Evolutionary conservation across 2,113 vertebrate genomes (phyloP), one percentile per base, ranked within the genome.

Genomic region (Mesoclemmys tuberculata): DNA sequence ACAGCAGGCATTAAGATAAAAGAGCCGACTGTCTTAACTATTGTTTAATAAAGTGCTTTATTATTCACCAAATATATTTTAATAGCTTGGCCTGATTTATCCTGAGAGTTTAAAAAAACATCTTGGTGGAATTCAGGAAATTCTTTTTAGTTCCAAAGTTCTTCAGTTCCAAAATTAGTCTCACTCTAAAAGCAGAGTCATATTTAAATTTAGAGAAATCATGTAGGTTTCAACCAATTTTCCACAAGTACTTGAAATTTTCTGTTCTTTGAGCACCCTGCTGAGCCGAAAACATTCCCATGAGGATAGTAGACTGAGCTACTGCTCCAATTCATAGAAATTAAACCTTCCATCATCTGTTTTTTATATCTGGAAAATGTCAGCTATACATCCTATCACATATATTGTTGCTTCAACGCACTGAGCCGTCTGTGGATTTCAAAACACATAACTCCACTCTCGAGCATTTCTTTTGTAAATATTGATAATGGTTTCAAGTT

Each of bases 401-500:
- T 97, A 93, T 94, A 95, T 96, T 96, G 94, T 95, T 97, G 94
- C 86, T 97, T 96, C 96, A 97, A 97, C 88, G 96, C 92, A 92
- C 93, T 90, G 95, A 96, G 95, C 94, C 97, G 96, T 98, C 97
- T 95, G 94, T 97, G 97, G 97, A 94, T 97, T 97, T 98, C 95
- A 95, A 97, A 98, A 97, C 95, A 94, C 93, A 97, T 96, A 98
- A 97, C 97, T 98, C 96, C 97, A 94, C 97, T 97, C 96, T 97
- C 85, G 97, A 97, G 96, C 96, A 96, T 98, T 98, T 94, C 97
- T 98, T 98, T 96, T 98, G 97, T 97, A 98, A 98, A 98, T 98
- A 98, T 98, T 98, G 97, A 98, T 96, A 97, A 97, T 98, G 97
- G 97, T 98, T 97, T 98, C 97, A 97, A 97, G 97, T 98, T 98